Evolutionary conservation across 2,113 vertebrate species (phyloP).

Genomic region (Coregonus clupeaformis): DNA sequence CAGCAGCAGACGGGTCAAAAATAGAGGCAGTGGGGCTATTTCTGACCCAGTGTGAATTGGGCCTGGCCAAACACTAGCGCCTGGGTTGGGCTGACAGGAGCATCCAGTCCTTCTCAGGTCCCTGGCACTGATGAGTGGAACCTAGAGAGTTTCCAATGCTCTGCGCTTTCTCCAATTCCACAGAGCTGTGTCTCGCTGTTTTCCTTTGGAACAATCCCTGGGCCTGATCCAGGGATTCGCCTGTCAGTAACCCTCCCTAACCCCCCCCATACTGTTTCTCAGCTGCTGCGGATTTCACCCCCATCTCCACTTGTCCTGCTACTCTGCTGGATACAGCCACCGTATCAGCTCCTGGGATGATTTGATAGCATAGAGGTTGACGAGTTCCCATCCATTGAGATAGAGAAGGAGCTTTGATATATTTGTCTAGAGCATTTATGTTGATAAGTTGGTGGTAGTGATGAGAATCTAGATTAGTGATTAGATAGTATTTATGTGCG

Average conservation of each 20-base stretch:
- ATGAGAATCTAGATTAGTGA: too few species aligned
- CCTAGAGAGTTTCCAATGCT: conserved; percentile 45
- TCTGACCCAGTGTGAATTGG: conserved; percentile 17
- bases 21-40: conserved; percentile 54
- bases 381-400: background rate
- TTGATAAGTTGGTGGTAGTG: too few species aligned
- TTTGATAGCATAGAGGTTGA: background rate
- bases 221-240: background rate
- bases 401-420: too few species aligned
- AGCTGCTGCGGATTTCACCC: conserved; percentile 24
- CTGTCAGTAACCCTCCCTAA: background rate
- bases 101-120: background rate
- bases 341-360: background rate
- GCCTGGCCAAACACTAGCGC: conserved; percentile 1
- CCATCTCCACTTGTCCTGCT: conserved; percentile 6
- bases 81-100: background rate
- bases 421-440: too few species aligned
- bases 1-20: conserved; percentile 36
- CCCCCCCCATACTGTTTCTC: background rate
- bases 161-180: conserved; percentile 15
- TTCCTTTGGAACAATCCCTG: conserved; percentile 16
- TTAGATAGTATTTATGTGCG: too few species aligned
- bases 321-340: background rate
- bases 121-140: conserved; percentile 51
- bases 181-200: conserved; percentile 16